Evolutionary conservation across 30 jellyfish, hydroid and myxozoan species (phyloP), one percentile per base, ranked within the genome.

Genomic region (Morbakka virulenta): DNA sequence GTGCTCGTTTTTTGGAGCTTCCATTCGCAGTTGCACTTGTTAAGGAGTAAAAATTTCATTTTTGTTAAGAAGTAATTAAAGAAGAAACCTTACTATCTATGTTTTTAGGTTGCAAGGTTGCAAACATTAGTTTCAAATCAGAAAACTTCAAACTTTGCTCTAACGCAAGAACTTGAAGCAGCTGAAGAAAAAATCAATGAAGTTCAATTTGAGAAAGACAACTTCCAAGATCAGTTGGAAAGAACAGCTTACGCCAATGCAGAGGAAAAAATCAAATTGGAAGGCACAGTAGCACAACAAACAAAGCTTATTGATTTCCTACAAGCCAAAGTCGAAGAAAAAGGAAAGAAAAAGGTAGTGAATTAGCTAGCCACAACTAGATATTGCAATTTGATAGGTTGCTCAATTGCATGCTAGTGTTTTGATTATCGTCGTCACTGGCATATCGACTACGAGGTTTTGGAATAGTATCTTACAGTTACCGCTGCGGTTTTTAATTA

Each of bases 201-300:
- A 68, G 32, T 79, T 22, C 53, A 79, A 41, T 68, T 81, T 51
- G 99, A 94, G 29, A 83, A 87, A 36, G 99, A 94, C 29, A 76
- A 77, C 53, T 63, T 94, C 57, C 95, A 84, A 64, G 85, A 93
- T 61, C 99, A 93, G 65, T 73, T 93, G 21, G 99, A 93, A 61
- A 70, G 99, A 62, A 93, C 94, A 2, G 90, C 99, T 3, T 93
- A 87, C 61, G 95, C 96, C 32, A 89, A 86, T 50, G 99, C 99
- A 30, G 99, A 93, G 74, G 96, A 94, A 88, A 94, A 87, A 74
- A 87, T 94, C 70, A 94, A 88, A 63, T 70, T 94, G 67, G 99
- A 94, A 74, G 88, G 97, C 3, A 86, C 96, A n/a, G 62, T 94
- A 1, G 94, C 97, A 0, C 99, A 94, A 41, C 99, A 94, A 64